phyloP scores from a whole-genome alignment of 2,113 vertebrate genomes.

The zebrafish (Danio rerio) region GRCz12tu NC_133183.1:5444501-5445000 shows the following conservation, averaged over 20 bases:
- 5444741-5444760: neutral
- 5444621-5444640: neutral
- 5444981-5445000: neutral
- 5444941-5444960: constrained; percentile 5
- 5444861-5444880: neutral
- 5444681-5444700: neutral
- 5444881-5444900: neutral
- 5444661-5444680: neutral
- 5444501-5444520: neutral
- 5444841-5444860: neutral
- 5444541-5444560: neutral
- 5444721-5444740: neutral
- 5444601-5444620: neutral
- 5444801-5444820: constrained; percentile 2
- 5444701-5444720: neutral
- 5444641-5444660: neutral
- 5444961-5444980: neutral
- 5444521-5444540: neutral
- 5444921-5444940: neutral
- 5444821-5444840: neutral
- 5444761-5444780: constrained; percentile 6
- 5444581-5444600: neutral
- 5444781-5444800: constrained; percentile 16
- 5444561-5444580: neutral
- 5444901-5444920: neutral